phyloP scores from a whole-genome alignment of 1,140 invertebrate genomes.

The Parapsyche elsis region DNA sequence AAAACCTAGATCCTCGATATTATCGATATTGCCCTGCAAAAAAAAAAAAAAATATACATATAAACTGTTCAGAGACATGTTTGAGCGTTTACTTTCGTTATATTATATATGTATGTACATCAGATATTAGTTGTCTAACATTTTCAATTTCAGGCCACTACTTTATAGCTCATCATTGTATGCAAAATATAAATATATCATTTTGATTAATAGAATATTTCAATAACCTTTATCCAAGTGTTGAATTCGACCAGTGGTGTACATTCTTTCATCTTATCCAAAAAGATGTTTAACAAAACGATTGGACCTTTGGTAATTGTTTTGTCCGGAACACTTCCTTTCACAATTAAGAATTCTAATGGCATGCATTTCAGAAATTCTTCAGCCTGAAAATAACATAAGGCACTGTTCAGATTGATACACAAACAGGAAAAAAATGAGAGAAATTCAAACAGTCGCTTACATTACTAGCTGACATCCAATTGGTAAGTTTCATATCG shows the following conservation, averaged over 20 bases:
- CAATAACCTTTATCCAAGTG: not conserved
- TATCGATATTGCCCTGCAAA: constrained; percentile 73
- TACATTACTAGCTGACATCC: constrained; percentile 65
- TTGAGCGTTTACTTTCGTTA: not conserved
- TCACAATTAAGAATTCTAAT: not conserved
- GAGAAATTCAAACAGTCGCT: not conserved
- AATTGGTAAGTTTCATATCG: constrained; percentile 68
- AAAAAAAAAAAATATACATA: not conserved
- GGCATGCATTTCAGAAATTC: constrained; percentile 18
- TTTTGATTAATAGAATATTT: constrained; percentile 16
- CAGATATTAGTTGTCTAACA: constrained; percentile 21
- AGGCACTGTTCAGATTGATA: constrained; percentile 11
- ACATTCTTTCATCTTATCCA: constrained; percentile 10
- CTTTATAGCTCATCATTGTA: constrained; percentile 35
- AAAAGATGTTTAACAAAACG: not conserved
- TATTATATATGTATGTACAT: not conserved
- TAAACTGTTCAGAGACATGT: not conserved
- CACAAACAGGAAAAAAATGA: not conserved
- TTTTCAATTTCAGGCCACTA: constrained; percentile 37
- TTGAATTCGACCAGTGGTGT: not conserved
- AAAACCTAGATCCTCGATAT: constrained; percentile 71
- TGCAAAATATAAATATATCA: not conserved
- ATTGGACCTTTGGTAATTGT: not conserved
- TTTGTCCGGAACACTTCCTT: not conserved
- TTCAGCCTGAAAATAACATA: constrained; percentile 20